A percentile compares a stretch with the other conserved stretches of the same genome.
These are phyloP conservation scores for Sphaeramia orbicularis DNA, from an alignment of 2,797 vertebrate genomes.

Conservation along the genomic window DNA sequence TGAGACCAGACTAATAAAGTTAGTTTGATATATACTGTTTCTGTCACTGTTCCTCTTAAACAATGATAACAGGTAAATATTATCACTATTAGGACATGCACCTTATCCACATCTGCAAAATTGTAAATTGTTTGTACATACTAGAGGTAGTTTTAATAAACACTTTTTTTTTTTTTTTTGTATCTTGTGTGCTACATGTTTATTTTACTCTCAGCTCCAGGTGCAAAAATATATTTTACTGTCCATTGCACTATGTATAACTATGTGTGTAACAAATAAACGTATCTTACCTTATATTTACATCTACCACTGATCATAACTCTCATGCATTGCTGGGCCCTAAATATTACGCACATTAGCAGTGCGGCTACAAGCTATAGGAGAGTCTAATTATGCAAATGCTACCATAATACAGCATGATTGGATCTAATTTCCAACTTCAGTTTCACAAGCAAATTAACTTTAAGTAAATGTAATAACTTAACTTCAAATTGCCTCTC, in stretches of 20 bases:
- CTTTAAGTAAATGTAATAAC: background rate
- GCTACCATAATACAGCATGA: background rate
- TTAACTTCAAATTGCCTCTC: background rate
- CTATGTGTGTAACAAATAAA: too few species aligned
- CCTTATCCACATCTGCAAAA: too few species aligned
- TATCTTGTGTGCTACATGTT: too few species aligned
- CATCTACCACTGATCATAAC: background rate
- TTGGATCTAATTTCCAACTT: slow-evolving; percentile 14
- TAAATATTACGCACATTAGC: background rate
- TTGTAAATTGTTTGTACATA: too few species aligned
- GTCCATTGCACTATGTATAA: too few species aligned
- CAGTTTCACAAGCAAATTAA: background rate
- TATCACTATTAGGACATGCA: too few species aligned
- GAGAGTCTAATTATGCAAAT: background rate
- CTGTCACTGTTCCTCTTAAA: background rate
- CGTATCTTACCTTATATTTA: too few species aligned
- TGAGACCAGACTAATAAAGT: slow-evolving; percentile 11
- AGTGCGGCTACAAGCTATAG: too few species aligned
- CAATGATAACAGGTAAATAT: slow-evolving; percentile 20
- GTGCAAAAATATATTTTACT: too few species aligned
- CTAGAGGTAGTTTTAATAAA: too few species aligned
- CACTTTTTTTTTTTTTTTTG: too few species aligned
- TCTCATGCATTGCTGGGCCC: background rate
- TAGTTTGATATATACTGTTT: background rate
- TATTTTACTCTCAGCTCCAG: too few species aligned